phyloP scores from a whole-genome alignment of 2,888 invertebrate genomes.

The Trypoxylon attenuatum region DNA sequence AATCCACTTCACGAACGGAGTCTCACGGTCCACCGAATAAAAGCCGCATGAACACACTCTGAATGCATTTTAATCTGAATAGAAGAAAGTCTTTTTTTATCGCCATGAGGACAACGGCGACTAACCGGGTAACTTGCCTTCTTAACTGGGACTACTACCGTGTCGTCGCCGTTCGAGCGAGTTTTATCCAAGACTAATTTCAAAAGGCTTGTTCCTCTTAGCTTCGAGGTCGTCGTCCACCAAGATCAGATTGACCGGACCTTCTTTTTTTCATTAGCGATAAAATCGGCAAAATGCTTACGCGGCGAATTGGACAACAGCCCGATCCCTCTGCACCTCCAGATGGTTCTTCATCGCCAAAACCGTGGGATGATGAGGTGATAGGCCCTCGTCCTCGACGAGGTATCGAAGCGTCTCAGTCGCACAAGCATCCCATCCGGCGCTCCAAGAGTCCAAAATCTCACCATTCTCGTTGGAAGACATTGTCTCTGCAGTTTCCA shows the following conservation, averaged over 20 bases:
- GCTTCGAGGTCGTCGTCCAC: too few species aligned
- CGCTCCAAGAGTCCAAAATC: conserved; percentile 54
- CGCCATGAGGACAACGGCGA: too few species aligned
- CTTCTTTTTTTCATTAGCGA: too few species aligned
- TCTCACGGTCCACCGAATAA: not conserved
- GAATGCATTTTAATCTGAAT: conserved; percentile 30
- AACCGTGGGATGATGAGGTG: conserved; percentile 68
- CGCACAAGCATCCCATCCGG: conserved; percentile 70
- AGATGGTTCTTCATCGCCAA: conserved; percentile 68
- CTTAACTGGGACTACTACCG: too few species aligned
- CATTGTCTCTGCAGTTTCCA: not conserved
- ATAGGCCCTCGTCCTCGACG: conserved; percentile 67
- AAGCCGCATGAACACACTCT: conserved; percentile 23
- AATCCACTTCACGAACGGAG: not conserved
- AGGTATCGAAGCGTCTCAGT: conserved; percentile 67
- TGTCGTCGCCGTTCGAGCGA: too few species aligned
- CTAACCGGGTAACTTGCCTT: too few species aligned
- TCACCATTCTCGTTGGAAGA: conserved; percentile 15
- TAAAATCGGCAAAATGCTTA: conserved; percentile 46
- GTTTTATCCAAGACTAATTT: too few species aligned
- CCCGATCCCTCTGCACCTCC: conserved; percentile 62
- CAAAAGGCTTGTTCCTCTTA: too few species aligned
- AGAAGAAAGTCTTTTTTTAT: conserved; percentile 5
- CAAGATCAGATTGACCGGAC: too few species aligned
- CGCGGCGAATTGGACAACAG: conserved; percentile 55